These are phyloP conservation scores for Heterodera carotae DNA, from an alignment of 1,140 invertebrate species.

Conservation along the genomic window DNA sequence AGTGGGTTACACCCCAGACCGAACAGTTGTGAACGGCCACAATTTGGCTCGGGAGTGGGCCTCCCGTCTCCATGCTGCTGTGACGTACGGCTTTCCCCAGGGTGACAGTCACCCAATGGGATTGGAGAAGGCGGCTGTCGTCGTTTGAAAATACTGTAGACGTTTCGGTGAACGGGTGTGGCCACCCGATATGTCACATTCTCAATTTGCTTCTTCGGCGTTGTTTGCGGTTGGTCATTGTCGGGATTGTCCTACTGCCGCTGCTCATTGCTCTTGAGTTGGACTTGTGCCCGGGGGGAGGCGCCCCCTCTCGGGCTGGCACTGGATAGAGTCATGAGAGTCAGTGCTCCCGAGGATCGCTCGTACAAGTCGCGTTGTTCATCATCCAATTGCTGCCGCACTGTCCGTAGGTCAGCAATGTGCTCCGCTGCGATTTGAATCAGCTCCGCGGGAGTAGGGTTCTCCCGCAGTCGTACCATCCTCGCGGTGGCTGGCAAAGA, in stretches of 20 bases:
- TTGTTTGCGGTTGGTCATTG: too few species aligned
- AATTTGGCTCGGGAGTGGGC: too few species aligned
- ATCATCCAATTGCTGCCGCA: neutral
- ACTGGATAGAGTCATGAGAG: too few species aligned
- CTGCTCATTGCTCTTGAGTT: too few species aligned
- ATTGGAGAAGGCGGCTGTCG: too few species aligned
- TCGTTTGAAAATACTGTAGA: neutral
- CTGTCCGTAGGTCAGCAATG: neutral
- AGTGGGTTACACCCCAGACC: too few species aligned
- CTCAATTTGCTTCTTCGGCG: too few species aligned
- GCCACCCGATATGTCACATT: neutral
- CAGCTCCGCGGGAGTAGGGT: neutral
- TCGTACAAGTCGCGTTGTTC: neutral
- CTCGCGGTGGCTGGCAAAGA: neutral
- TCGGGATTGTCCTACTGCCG: neutral
- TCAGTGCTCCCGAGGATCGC: neutral
- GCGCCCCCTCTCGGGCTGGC: too few species aligned
- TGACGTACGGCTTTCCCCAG: too few species aligned
- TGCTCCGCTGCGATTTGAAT: neutral
- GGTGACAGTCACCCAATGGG: too few species aligned
- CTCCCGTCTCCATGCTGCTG: neutral
- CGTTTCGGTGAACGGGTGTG: neutral
- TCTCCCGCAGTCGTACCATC: neutral
- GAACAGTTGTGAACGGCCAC: too few species aligned
- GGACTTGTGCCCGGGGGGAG: too few species aligned